These are phyloP conservation scores for Micronycteris hirsuta DNA, from an alignment of 2,113 vertebrate genomes.

Conservation along the genomic window DNA sequence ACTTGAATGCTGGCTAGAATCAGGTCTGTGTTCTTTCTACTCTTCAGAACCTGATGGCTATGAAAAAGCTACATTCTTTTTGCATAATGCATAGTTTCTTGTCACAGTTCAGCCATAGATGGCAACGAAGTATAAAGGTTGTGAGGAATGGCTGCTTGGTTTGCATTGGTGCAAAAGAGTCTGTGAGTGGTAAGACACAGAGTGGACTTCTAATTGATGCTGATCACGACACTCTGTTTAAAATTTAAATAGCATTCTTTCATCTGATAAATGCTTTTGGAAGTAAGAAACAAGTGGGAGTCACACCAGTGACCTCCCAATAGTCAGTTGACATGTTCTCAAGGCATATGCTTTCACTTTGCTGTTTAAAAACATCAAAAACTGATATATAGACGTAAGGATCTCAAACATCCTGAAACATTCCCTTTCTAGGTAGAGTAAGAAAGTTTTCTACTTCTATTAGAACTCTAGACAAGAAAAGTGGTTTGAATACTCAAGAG, in stretches of 20 bases:
- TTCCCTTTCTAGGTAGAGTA: background rate
- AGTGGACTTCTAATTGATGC: background rate
- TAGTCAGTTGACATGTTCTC: background rate
- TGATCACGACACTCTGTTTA: background rate
- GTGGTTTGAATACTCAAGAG: background rate
- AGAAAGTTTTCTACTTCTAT: background rate
- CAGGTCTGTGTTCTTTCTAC: background rate
- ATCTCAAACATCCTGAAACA: background rate
- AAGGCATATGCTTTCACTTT: background rate
- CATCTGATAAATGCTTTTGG: background rate
- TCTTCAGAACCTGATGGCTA: background rate
- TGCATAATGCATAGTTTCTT: background rate
- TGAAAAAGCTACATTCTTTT: background rate
- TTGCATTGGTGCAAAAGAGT: background rate
- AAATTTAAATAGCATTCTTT: background rate
- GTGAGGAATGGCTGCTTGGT: background rate
- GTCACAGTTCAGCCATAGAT: background rate
- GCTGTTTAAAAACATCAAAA: slow-evolving; percentile 10
- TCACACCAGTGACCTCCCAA: background rate
- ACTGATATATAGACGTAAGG: background rate
- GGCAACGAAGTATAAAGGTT: background rate
- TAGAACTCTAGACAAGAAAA: slow-evolving; percentile 13
- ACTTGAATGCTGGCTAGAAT: background rate
- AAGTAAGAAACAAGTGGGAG: background rate
- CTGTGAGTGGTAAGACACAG: background rate